Conservation (phyloP, 2,113 vertebrate species). For the Phrynosoma platyrhinos region DNA sequence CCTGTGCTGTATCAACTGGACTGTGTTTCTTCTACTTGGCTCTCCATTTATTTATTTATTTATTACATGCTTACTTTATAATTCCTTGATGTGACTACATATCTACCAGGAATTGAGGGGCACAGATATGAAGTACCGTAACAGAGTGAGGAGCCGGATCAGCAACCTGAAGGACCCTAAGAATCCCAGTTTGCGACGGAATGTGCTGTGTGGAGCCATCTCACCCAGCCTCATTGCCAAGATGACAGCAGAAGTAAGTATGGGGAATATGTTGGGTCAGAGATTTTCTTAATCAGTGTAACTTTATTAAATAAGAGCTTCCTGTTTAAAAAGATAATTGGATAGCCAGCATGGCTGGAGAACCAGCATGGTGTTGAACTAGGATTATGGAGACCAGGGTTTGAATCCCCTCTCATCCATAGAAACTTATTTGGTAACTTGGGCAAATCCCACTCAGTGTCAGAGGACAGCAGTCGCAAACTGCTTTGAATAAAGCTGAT, state of each 20-base stretch:
- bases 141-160: constrained; percentile 94
- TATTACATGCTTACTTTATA: background rate
- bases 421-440: too few species aligned
- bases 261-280: background rate
- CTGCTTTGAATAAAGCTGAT: too few species aligned
- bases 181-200: constrained; percentile 90
- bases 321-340: too few species aligned
- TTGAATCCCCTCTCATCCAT: too few species aligned
- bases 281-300: too few species aligned
- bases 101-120: constrained; percentile 94
- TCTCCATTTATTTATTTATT: too few species aligned
- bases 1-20: background rate
- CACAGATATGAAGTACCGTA: constrained; percentile 98
- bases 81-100: constrained; percentile 83
- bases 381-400: too few species aligned
- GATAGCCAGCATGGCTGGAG: too few species aligned
- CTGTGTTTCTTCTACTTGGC: accelerated
- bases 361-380: too few species aligned
- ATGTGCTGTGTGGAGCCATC: constrained; percentile 89
- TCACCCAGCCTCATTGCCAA: constrained; percentile 84
- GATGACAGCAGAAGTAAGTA: constrained; percentile 92
- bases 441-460: too few species aligned
- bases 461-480: too few species aligned
- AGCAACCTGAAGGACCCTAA: constrained; percentile 98
- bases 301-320: too few species aligned